Evolutionary conservation across 2,888 invertebrate species (phyloP), one percentile per base, ranked within the genome.

Genomic region (Agelastica alni): DNA sequence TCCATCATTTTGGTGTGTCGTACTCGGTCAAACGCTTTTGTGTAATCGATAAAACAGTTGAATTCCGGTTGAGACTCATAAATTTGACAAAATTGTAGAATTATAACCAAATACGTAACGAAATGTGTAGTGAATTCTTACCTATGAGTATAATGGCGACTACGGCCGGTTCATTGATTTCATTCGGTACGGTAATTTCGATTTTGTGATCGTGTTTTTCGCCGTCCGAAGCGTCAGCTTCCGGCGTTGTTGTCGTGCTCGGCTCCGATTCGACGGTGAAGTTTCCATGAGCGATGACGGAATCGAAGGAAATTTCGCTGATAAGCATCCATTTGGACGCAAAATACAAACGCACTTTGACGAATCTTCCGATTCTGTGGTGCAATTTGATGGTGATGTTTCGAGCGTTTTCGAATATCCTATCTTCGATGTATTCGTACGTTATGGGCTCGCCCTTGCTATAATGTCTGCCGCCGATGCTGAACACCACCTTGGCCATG

Each of bases 321-420:
- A 96, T 85, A 78, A 95, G 85, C 66, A 95, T 87, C 94, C 95
- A 95, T 60, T 87, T 83, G 5, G 90, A 85, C 2, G 91, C 88
- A 74, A 93, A 94, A 65, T 83, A 83, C 47, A 94, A 81, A 67
- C 88, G 84, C 61, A 89, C 77, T 71, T 89, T 89, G 54, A 94
- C 88, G 80, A 85, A 92, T 69, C 84, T 83, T 28, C 91, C 95
- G 43, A 93, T 85, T 46, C 89, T 82, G 69, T 91, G 87, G 70
- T 91, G 88, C 31, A 95, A 81, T 64, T 88, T 87, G 65, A 95
- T 87, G 70, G 85, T 84, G 30, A 95, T 85, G 78, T 92, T 91
- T 31, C 93, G 81, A 2, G 93, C 87, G 63, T 81, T 83, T 76
- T 93, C 93, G 73, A 92, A 90, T 64, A 89, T 88, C 56, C 83